A percentile compares a stretch with the other conserved stretches of the same genome.
Conservation (phyloP, 2,888 invertebrate genomes). For the Empis stercorea region DNA sequence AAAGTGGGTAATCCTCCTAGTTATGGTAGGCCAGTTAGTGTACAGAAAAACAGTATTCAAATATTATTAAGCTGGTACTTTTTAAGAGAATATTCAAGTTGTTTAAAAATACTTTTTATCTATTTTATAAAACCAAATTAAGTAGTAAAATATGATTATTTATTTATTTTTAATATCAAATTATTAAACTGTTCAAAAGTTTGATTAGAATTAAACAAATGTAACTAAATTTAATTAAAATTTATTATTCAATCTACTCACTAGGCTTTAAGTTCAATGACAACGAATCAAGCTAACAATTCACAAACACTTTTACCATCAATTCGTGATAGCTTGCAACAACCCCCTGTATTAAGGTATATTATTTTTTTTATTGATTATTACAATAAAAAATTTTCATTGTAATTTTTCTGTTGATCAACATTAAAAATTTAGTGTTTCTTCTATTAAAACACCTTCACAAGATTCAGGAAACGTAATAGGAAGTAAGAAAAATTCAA, state of each 20-base stretch:
- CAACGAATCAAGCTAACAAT: constrained; percentile 42
- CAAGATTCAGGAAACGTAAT: constrained; percentile 30
- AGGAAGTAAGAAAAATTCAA: constrained; percentile 33
- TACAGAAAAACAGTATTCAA: too few species aligned
- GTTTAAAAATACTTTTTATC: too few species aligned
- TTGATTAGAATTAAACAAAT: too few species aligned
- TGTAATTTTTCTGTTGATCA: neutral
- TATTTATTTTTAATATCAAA: too few species aligned
- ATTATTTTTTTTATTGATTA: neutral
- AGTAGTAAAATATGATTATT: too few species aligned
- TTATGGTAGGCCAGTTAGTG: too few species aligned
- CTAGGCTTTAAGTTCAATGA: constrained; percentile 42
- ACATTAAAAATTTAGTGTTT: constrained; percentile 21
- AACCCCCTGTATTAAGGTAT: constrained; percentile 43
- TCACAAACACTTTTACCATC: constrained; percentile 51
- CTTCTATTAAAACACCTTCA: constrained; percentile 28
- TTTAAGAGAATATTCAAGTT: too few species aligned
- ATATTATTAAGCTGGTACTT: too few species aligned
- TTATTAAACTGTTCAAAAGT: too few species aligned
- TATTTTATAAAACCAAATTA: too few species aligned
- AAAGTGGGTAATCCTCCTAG: too few species aligned
- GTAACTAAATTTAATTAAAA: constrained; percentile 3
- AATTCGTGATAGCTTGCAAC: constrained; percentile 49
- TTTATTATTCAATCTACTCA: neutral
- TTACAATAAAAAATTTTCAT: neutral